Conservation (phyloP, 1,140 invertebrate genomes). For the Papilio polytes region DNA sequence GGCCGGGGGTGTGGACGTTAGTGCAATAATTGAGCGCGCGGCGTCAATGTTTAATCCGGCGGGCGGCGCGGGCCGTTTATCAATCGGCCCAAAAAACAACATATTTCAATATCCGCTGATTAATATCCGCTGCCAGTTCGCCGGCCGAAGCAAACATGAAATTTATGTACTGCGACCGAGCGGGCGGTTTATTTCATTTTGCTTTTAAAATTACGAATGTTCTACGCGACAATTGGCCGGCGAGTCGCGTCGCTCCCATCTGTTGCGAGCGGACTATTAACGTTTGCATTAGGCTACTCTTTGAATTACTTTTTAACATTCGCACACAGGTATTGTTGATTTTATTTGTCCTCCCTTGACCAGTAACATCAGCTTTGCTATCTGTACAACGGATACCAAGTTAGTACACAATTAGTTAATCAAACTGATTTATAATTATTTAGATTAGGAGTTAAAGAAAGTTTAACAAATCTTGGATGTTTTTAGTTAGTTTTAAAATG, state of each 20-base stretch:
- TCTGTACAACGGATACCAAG: too few species aligned
- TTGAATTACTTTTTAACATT: conserved; percentile 43
- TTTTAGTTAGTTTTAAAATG: conserved; percentile 55
- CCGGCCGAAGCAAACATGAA: conserved; percentile 79
- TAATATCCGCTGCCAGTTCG: conserved; percentile 81
- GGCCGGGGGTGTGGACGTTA: conserved; percentile 42
- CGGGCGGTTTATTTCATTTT: conserved; percentile 82
- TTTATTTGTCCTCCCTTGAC: neutral
- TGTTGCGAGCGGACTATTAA: conserved; percentile 77
- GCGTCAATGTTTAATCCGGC: conserved; percentile 79
- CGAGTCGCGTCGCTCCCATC: conserved; percentile 77
- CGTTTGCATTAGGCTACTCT: conserved; percentile 73
- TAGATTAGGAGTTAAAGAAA: neutral
- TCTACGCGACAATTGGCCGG: conserved; percentile 76
- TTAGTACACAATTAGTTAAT: too few species aligned
- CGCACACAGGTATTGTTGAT: conserved; percentile 7
- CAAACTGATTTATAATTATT: neutral
- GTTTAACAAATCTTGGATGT: neutral
- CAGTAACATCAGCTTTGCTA: too few species aligned
- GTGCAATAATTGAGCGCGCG: conserved; percentile 75
- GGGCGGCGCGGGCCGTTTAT: conserved; percentile 75
- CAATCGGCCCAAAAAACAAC: conserved; percentile 82
- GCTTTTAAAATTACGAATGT: conserved; percentile 83
- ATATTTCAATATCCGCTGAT: conserved; percentile 84
- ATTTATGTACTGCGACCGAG: conserved; percentile 82